Evolutionary conservation across 2,113 vertebrate genomes (phyloP), one percentile per base, ranked within the genome.

Genomic region (Campylomormyrus numenius): DNA sequence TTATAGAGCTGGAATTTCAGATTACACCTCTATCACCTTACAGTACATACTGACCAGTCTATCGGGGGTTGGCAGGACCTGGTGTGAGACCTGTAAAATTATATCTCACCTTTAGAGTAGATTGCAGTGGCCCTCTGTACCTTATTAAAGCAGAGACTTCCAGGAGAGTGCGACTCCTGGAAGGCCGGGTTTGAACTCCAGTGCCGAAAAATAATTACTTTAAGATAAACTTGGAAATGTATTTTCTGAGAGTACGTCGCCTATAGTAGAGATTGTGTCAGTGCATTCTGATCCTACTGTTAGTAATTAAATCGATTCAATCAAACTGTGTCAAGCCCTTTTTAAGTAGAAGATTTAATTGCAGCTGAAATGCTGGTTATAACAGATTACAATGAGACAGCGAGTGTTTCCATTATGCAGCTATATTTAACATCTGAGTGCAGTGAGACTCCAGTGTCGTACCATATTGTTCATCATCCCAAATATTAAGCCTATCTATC

Each of bases 61-160:
- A 13, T 89, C 83, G 31, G 13, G 62, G 39, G 62, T 77, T 88
- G 80, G 89, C 89, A 77, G 52, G 53, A 84, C 89, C 89, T 83
- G 74, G 84, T 89, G 83, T 91, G 45, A 89, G 70, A 88, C 27
- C 21, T 86, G 46, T 90, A 35, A 88, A 90, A 90, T 80, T 89
- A 49, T 77, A 86, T 80, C 88, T 88, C 87, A 62, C 53, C 62
- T 42, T 84, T 88, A 83, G 83, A 87, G 50, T 56, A 52, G 48
- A 19, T 27, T 66, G 17, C 31, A 85, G 62, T 48, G 89, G 19
- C 62, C 21, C 50, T 86, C 77, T 74, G 35, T 52, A 87, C 90
- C 56, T 89, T 89, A 89, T 90, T 87, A 88, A 90, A 62, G 85
- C 11, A 42, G 56, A 85, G 53, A 19, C 27, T 58, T 66, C 56